Conservation (phyloP, 1,140 invertebrate genomes). For the Brachionus calyciflorus region DNA sequence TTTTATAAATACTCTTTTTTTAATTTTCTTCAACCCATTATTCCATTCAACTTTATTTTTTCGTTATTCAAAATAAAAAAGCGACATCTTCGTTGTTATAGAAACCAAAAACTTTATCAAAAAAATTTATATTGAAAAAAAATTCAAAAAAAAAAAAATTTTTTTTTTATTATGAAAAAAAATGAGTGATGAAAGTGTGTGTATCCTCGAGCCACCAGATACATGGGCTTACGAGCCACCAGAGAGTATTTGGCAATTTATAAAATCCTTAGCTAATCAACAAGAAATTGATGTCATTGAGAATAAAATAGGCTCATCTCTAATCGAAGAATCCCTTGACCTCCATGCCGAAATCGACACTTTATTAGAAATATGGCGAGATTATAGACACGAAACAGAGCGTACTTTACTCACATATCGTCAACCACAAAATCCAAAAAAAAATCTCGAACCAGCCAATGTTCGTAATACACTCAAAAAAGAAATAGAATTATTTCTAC, state of each 20-base stretch:
- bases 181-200: neutral
- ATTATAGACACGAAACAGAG: constrained; percentile 10
- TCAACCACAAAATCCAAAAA: neutral
- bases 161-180: neutral
- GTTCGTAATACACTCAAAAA: neutral
- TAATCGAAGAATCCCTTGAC: constrained; percentile 12
- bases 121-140: neutral
- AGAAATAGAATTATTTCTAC: constrained; percentile 26
- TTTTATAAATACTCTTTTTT: neutral
- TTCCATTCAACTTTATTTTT: neutral
- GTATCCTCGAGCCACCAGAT: neutral
- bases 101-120: neutral
- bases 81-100: neutral
- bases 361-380: constrained; percentile 41
- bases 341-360: constrained; percentile 22
- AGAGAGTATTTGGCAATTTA: constrained; percentile 15
- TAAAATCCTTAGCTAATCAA: constrained; percentile 9
- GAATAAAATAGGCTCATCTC: neutral
- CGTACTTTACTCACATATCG: neutral
- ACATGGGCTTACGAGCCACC: constrained; percentile 8
- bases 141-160: neutral
- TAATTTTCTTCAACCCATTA: neutral
- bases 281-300: neutral
- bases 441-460: constrained; percentile 24
- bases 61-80: neutral